Evolutionary conservation across 2,888 invertebrate genomes (phyloP), one percentile per base, ranked within the genome.

Genomic region (Mesorhabditis belari): DNA sequence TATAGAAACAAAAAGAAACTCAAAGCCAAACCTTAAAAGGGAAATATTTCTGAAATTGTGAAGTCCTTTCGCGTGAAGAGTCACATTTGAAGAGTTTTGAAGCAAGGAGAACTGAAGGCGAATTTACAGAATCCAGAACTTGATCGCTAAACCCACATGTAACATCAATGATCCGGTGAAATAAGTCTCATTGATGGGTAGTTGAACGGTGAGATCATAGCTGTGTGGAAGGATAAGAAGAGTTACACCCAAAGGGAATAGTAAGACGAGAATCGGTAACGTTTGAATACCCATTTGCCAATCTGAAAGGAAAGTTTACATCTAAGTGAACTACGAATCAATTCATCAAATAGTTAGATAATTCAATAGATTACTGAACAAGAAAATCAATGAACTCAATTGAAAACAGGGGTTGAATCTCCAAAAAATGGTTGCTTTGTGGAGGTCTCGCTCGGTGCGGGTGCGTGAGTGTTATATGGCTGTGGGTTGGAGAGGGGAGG

Each of bases 1-100:
- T n/a, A 1, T 1, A 1, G 44, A 35, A 35, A n/a, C 44, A 1
- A 35, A 35, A 35, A 35, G n/a, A 35, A 24, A 28, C 60, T 6
- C 49, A 28, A 24, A 24, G n/a, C n/a, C n/a, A 17, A 9, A 35
- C 44, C 44, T 57, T 9, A 71, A 60, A 24, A 73, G 57, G 17
- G 67, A 64, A 24, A 73, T 66, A 58, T 73, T 73, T 6, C 65
- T 64, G 60, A 71, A 73, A 5, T 61, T 57, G 49, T 67, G 64
- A 21, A 73, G 56, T 28, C 64, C 61, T 2, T 55, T 52, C 5
- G 71, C 49, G 61, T 73, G 62, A 12, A 73, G 60, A 29, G 66
- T 60, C 25, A 73, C 61, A 24, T 65, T 63, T 5, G 62, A 55
- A 44, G 63, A 49, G 12, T 62, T 55, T 9, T 59, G 49, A 4